Evolutionary conservation across 2,113 vertebrate genomes (phyloP).

Genomic region (Psophia crepitans): DNA sequence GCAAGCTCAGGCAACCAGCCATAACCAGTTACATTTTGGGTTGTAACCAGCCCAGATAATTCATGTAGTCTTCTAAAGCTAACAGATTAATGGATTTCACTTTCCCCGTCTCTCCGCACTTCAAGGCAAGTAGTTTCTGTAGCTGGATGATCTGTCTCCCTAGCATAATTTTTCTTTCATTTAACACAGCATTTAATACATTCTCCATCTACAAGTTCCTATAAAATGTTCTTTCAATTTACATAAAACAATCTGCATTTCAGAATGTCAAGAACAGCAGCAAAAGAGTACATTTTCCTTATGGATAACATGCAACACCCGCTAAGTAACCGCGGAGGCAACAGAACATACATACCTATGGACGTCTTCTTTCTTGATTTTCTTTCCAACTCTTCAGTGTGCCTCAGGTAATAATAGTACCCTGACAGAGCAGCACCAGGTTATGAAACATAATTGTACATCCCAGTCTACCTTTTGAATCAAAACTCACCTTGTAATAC

Average conservation of each 20-base stretch:
- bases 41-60: background rate
- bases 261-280: slow-evolving; percentile 6
- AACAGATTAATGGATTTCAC: slow-evolving; percentile 14
- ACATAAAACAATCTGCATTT: slow-evolving; percentile 11
- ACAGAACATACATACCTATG: background rate
- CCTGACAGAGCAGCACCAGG: background rate
- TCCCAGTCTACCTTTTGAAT: background rate
- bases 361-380: background rate
- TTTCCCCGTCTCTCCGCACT: background rate
- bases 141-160: background rate
- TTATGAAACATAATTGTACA: background rate
- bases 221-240: slow-evolving; percentile 8
- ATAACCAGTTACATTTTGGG: background rate
- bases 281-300: background rate
- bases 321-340: background rate
- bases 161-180: background rate
- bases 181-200: slow-evolving; percentile 2
- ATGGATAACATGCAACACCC: background rate
- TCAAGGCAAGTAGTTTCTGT: background rate
- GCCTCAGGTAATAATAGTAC: background rate
- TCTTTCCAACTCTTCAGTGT: background rate
- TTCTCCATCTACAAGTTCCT: background rate
- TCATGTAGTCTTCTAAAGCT: background rate
- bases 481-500: background rate
- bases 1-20: background rate